phyloP scores from a whole-genome alignment of 2,113 vertebrate genomes.

The Anhinga rufa region DNA sequence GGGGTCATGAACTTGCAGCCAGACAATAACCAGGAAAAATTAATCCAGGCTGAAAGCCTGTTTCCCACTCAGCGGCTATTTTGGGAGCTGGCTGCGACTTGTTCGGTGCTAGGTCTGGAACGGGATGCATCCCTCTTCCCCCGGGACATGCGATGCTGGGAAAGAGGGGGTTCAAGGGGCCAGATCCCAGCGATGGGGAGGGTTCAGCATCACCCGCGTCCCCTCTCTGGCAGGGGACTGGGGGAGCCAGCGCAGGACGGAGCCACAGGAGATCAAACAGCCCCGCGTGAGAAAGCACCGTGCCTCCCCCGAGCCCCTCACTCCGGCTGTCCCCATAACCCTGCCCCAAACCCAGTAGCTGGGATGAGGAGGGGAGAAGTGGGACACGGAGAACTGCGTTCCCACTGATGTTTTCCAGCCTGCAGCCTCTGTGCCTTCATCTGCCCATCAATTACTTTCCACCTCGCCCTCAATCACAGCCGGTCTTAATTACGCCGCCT shows the following conservation, averaged over 20 bases:
- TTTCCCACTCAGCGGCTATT: not conserved
- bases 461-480: not conserved
- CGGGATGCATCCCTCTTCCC: not conserved
- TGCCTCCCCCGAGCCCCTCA: fast-evolving
- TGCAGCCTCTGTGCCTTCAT: not conserved
- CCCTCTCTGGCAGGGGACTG: not conserved
- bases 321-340: not conserved
- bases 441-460: not conserved
- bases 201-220: not conserved
- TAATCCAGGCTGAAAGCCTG: not conserved
- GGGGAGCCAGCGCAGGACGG: fast-evolving
- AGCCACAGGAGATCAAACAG: not conserved
- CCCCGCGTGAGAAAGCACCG: not conserved
- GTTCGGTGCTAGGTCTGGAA: not conserved
- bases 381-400: not conserved
- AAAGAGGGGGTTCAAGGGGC: not conserved
- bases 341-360: not conserved
- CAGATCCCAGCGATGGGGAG: not conserved
- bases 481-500: not conserved
- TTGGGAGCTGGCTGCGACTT: not conserved
- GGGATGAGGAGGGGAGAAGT: not conserved
- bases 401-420: not conserved
- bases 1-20: not conserved
- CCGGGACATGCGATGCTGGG: fast-evolving
- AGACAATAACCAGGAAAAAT: conserved; percentile 42